Evolutionary conservation across 2,797 vertebrate species (phyloP).

Genomic region (Moxostoma hubbsi): DNA sequence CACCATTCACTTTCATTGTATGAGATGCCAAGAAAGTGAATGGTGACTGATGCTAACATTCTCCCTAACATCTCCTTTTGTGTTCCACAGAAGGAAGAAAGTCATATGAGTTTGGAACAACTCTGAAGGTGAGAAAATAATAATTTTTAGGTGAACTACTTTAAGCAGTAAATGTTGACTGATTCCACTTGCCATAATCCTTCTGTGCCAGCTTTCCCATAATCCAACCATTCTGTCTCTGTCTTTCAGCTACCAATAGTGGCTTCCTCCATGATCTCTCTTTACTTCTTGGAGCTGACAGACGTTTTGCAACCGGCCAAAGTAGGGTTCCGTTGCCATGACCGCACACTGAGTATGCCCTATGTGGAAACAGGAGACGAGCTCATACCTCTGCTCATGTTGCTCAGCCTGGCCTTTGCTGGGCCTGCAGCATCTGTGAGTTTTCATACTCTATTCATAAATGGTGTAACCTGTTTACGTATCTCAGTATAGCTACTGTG

Average conservation of each 20-base stretch:
- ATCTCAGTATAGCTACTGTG: constrained; percentile 24
- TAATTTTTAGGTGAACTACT: too few species aligned
- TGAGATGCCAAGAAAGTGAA: too few species aligned
- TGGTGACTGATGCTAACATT: too few species aligned
- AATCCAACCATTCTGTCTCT: constrained; percentile 43
- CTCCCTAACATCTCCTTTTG: too few species aligned
- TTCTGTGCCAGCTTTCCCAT: constrained; percentile 41
- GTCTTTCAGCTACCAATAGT: constrained; percentile 89
- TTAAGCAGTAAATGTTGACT: constrained; percentile 12
- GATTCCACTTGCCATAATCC: constrained; percentile 26
- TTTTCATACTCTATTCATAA: constrained; percentile 48
- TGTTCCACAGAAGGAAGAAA: too few species aligned
- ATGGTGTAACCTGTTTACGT: constrained; percentile 36
- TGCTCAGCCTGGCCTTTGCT: constrained; percentile 94
- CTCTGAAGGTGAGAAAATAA: too few species aligned
- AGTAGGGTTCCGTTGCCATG: constrained; percentile 93
- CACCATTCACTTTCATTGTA: too few species aligned
- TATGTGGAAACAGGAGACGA: constrained; percentile 92
- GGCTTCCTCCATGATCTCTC: constrained; percentile 91
- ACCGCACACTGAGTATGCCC: constrained; percentile 94
- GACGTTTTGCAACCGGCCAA: constrained; percentile 92
- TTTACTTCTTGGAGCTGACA: constrained; percentile 96
- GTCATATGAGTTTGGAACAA: too few species aligned
- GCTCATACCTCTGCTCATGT: constrained; percentile 93
- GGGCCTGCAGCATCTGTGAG: constrained; percentile 91